Conservation (phyloP, 2,113 vertebrate species). For the Leucopsar rothschildi region DNA sequence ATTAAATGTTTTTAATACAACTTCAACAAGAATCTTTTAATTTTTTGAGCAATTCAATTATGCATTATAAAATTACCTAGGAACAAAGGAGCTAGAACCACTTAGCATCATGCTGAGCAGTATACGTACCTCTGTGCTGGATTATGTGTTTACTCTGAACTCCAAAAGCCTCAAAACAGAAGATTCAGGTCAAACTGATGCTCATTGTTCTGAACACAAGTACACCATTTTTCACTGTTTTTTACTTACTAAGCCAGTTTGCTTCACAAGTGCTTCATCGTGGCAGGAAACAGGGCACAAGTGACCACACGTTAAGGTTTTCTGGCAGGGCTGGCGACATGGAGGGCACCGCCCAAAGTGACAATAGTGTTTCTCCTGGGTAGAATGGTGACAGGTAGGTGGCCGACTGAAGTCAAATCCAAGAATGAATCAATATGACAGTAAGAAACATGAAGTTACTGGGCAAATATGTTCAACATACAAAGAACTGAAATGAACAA, state of each 20-base stretch:
- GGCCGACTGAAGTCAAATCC: slow-evolving; percentile 69
- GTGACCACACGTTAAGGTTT: slow-evolving; percentile 69
- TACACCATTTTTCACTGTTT: neutral
- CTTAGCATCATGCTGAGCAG: neutral
- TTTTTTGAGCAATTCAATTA: neutral
- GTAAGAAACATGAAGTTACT: neutral
- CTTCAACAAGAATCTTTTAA: neutral
- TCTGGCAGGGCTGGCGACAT: slow-evolving; percentile 79
- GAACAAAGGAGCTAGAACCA: neutral
- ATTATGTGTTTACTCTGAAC: neutral
- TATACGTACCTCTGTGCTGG: accelerated
- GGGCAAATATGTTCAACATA: neutral
- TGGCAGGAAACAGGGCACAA: slow-evolving; percentile 81
- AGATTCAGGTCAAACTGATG: neutral
- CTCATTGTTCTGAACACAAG: neutral
- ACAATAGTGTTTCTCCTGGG: slow-evolving; percentile 81
- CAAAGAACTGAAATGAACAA: neutral
- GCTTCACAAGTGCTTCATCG: slow-evolving; percentile 82
- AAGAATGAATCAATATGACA: neutral
- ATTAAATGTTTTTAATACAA: neutral
- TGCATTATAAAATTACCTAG: neutral
- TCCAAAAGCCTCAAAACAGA: neutral
- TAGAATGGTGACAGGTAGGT: slow-evolving; percentile 82
- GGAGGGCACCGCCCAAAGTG: slow-evolving; percentile 83
- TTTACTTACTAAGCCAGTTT: slow-evolving; percentile 74